Conservation (phyloP, 2,113 vertebrate genomes). For the Phalacrocorax brasilianus region DNA sequence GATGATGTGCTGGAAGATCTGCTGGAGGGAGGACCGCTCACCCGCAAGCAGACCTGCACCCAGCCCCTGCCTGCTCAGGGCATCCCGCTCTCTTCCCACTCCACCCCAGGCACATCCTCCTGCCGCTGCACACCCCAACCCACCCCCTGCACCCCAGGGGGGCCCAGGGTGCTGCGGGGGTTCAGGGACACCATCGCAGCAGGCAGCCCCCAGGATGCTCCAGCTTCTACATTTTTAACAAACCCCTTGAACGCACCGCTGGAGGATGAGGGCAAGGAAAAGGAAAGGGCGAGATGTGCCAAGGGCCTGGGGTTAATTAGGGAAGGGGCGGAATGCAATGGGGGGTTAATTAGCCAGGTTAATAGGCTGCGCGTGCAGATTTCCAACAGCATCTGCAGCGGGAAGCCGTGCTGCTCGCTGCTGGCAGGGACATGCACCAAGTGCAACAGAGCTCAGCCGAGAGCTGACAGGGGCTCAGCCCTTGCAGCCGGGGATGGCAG, state of each 20-base stretch:
- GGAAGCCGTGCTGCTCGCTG: neutral
- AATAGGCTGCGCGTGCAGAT: neutral
- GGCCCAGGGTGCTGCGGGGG: neutral
- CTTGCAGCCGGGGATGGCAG: fast-evolving
- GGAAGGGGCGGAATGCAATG: neutral
- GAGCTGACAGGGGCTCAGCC: neutral
- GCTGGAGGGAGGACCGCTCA: fast-evolving
- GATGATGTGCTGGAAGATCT: slow-evolving; percentile 98
- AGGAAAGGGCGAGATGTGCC: neutral
- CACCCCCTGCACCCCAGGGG: neutral
- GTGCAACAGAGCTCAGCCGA: neutral
- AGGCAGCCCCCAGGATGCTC: neutral
- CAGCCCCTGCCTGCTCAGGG: fast-evolving
- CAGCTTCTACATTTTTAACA: neutral
- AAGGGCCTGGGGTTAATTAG: neutral
- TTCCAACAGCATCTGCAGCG: neutral
- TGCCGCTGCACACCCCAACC: fast-evolving
- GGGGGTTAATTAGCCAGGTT: neutral
- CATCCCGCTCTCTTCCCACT: neutral
- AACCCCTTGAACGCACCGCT: fast-evolving
- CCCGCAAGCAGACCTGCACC: fast-evolving
- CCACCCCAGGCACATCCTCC: too few relatives aligned
- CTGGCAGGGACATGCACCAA: neutral
- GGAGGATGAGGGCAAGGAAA: neutral
- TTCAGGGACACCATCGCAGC: fast-evolving